Base-by-base conservation (phyloP, 2,797 vertebrate genomes). In the Eospalax fontanierii region DNA sequence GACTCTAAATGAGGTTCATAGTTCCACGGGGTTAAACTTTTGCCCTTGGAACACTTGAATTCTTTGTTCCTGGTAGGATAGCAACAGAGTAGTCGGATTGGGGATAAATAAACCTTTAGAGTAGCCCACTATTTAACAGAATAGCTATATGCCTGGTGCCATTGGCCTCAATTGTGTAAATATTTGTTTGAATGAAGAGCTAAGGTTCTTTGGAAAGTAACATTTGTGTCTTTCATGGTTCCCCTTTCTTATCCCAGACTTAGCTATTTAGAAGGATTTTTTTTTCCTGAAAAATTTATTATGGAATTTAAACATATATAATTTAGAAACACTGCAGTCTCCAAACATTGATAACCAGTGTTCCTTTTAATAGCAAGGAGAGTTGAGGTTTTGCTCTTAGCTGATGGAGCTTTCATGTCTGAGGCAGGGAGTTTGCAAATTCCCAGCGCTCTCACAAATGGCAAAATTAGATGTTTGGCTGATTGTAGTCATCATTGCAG, bases 401-500 rank as follows among this genome's bases (percentile, higher is more conserved):
- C 87, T 78, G 63, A 24, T 24, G 21, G 50, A 82, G 24, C 43
- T 71, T 91, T 94, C 70, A 75, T 63, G 84, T 87, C 46, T 9
- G 89, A 91, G 73, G 80, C 90, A 63, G 30, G 65, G 91, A 65
- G 61, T 95, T 95, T 97, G 96, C 89, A 97, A 91, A 95, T 91
- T n/a, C 82, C 76, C 80, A 94, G 91, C 63, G 76, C 65, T 54
- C 88, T 96, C 89, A 78, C 95, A 95, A 93, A 86, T 68, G 94
- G 82, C 86, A 92, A 95, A 97, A 90, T 90, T 93, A 96, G 94
- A 96, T 96, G 94, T 95, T 96, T 97, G 95, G 79, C 83, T 95
- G 92, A 88, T 79, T 84, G 76, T 85, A 81, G 91, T 91, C 66
- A 71, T 97, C 95, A 82, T 84, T 81, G 65, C 46, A 91, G n/a